A percentile compares a stretch with the other conserved stretches of the same genome.
Evolutionary conservation across 1,140 invertebrate genomes (phyloP).

Genomic region (Teleopsis dalmanni): DNA sequence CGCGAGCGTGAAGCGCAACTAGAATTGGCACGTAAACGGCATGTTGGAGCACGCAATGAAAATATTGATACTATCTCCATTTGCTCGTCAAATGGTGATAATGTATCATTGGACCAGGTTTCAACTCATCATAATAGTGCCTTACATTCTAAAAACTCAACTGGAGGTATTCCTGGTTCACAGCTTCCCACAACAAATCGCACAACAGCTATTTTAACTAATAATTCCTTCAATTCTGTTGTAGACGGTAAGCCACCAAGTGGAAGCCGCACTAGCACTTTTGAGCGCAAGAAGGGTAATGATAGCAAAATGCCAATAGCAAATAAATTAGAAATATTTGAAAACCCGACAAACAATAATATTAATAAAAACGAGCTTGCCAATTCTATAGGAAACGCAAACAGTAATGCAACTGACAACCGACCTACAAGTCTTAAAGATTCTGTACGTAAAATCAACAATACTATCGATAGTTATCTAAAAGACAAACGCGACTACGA

Average conservation of each 20-base stretch:
- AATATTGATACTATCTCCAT: slow-evolving; percentile 43
- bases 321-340: slow-evolving; percentile 40
- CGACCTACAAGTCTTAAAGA: slow-evolving; percentile 39
- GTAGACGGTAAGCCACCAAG: slow-evolving; percentile 12
- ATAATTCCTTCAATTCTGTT: background rate
- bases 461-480: slow-evolving; percentile 42
- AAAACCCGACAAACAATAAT: slow-evolving; percentile 19
- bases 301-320: slow-evolving; percentile 34
- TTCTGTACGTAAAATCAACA: slow-evolving; percentile 42
- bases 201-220: slow-evolving; percentile 16
- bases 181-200: too few relatives aligned
- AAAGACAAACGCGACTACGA: slow-evolving; percentile 43
- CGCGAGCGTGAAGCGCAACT: slow-evolving; percentile 60
- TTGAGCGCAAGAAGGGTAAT: slow-evolving; percentile 29
- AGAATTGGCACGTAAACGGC: slow-evolving; percentile 50
- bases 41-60: slow-evolving; percentile 18
- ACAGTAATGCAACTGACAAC: background rate
- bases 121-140: slow-evolving; percentile 8
- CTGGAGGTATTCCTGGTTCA: background rate
- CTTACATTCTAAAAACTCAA: background rate
- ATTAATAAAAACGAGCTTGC: background rate
- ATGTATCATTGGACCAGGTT: slow-evolving; percentile 32
- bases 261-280: slow-evolving; percentile 33
- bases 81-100: slow-evolving; percentile 45
- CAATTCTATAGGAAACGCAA: background rate